phyloP scores from a whole-genome alignment of 2,888 invertebrate genomes.

The Xylophagus ater region DNA sequence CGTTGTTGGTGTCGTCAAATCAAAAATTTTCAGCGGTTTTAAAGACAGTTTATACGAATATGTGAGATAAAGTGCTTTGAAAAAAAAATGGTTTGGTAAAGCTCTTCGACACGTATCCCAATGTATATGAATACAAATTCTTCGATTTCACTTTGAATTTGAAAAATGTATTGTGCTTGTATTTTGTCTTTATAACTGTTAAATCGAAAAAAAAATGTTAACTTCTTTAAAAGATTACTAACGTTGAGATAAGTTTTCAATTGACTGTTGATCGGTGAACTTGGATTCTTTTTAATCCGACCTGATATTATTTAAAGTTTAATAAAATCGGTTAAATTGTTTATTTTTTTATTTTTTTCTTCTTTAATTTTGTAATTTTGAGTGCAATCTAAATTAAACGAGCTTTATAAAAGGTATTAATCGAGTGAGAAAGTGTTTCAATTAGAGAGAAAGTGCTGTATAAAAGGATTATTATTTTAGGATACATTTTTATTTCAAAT shows the following conservation, averaged over 20 bases:
- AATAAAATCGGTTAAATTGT: background rate
- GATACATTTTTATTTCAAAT: background rate
- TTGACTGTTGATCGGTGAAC: conserved; percentile 12
- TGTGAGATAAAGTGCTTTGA: too few species aligned
- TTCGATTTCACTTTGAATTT: too few species aligned
- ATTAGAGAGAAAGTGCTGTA: background rate
- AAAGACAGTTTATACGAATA: too few species aligned
- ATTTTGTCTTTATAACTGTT: too few species aligned
- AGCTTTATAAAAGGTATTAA: background rate
- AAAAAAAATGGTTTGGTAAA: too few species aligned
- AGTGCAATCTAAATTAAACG: background rate
- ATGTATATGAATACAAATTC: too few species aligned
- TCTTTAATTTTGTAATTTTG: background rate
- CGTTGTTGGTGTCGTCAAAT: too few species aligned
- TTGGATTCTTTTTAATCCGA: conserved; percentile 7
- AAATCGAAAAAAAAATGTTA: conserved; percentile 11
- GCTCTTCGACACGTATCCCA: too few species aligned
- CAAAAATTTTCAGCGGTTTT: too few species aligned
- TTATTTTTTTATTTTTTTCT: background rate
- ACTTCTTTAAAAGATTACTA: conserved; percentile 11
- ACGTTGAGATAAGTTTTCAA: conserved; percentile 9
- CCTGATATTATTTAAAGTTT: background rate
- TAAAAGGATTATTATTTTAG: background rate
- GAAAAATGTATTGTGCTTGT: too few species aligned
- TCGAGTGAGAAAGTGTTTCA: too few species aligned